Base-by-base conservation (phyloP, 2,797 vertebrate species). In the Ctenopoma multispine region DNA sequence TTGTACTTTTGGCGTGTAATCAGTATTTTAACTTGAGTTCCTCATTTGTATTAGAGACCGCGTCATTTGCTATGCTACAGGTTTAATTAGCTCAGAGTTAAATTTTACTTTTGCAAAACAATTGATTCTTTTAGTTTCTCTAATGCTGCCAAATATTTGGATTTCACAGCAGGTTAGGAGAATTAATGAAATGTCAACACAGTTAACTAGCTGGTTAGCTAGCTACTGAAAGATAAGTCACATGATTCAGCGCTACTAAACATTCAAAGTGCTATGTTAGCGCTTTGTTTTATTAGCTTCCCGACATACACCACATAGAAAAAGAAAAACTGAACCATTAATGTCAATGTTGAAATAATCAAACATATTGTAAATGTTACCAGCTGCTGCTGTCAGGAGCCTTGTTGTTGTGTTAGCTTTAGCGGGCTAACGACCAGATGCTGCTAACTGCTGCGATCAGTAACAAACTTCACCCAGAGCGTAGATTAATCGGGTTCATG, bases 381-480 rank as follows among this genome's bases (percentile, higher is more conserved):
- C 61, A 2, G 67, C n/a, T 53, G 68, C 36, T 65, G 34, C 1
- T 61, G 64, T 51, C 55, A 21, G 51, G 36, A 21, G 20, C 18
- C 24, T 2, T 36, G 46, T 17, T 38, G 38, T 34, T 61, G 70
- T 48, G 20, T 23, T 63, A 64, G 61, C 62, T 55, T 65, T 63
- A 75, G 68, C 49, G 24, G 24, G 63, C 36, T 73, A 66, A 31
- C 53, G n/a, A 46, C 9, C 13, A 29, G 21, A 3, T 10, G 21
- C 11, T 57, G 23, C 47, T 48, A 69, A 69, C 59, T 11, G 48
- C n/a, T 17, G 23, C 44, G 46, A 49, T 61, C 49, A 2, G 54
- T 34, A 8, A 29, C 36, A 15, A 27, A 17, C 54, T 38, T 63
- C 27, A 34, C n/a, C 15, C 40, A n/a, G 34, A 41, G 27, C 13